Evolutionary conservation across 2,797 vertebrate species (phyloP), one percentile per base, ranked within the genome.

Genomic region (Momotus momota): DNA sequence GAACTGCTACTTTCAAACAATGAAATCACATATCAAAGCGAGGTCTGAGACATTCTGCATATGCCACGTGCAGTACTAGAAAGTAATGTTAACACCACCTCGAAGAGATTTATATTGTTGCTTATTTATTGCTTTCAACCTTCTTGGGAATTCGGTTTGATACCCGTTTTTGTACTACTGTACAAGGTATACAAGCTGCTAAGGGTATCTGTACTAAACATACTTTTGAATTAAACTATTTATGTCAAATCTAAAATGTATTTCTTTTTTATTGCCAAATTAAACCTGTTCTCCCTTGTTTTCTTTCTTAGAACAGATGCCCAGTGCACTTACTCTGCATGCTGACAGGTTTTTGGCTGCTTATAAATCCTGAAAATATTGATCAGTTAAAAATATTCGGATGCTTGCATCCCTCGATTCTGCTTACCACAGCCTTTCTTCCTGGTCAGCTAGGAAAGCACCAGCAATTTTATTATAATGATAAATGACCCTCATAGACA

Each of bases 381-480:
- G 98, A 98, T 98, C 97, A 97, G 93, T 96, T 97, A 90, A 97
- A 98, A 97, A 97, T 97, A 98, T 98, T 98, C 86, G 92, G 96
- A 97, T 67, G 88, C 92, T 92, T 90, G 96, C 97, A 97, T 98
- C 98, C 98, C 97, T 97, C 97, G 54, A 98, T 98, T 98, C 98
- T 99, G 99, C 98, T 99, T 98, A 99, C 98, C 83, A 86, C 98
- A 98, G 98, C 98, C 98, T 98, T 99, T 99, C 98, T 97, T 98
- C 97, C 98, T 95, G 97, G 98, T 98, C 97, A 97, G 98, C 98
- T 96, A 96, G 97, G 98, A 98, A 95, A 98, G 75, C 96, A 96
- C 98, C 96, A 98, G 98, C 98, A 98, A 97, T 99, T 99, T 99
- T 98, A 98, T 99, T 98, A 97, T 96, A 97, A 98, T 99, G 99